Evolutionary conservation across 2,113 vertebrate genomes (phyloP).

Genomic region (Eonycteris spelaea): DNA sequence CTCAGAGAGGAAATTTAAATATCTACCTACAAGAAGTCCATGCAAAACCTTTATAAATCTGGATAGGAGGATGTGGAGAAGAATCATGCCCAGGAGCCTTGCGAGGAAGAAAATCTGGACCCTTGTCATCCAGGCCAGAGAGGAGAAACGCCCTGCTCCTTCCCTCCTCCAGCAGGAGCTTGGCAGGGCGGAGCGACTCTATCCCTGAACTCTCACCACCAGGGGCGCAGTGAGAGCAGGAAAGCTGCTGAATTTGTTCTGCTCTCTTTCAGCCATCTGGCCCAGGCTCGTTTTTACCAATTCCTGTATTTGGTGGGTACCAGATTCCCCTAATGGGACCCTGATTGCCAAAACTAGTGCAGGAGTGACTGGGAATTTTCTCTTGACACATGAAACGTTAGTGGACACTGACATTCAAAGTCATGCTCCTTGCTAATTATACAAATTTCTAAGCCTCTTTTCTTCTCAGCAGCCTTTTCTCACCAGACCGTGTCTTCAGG

Average conservation of each 20-base stretch:
- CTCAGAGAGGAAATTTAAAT: slow-evolving; percentile 42
- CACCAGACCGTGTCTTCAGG: neutral
- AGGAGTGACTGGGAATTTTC: neutral
- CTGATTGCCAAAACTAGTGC: neutral
- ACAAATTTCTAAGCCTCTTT: neutral
- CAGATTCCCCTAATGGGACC: neutral
- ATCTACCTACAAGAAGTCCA: neutral
- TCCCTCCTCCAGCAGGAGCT: neutral
- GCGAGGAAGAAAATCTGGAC: neutral
- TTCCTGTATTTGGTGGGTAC: neutral
- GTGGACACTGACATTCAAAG: neutral
- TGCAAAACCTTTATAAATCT: slow-evolving; percentile 31
- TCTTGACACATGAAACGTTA: neutral
- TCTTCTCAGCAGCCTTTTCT: neutral
- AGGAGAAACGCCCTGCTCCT: neutral
- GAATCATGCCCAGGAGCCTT: neutral
- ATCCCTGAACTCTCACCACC: slow-evolving; percentile 43
- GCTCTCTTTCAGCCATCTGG: neutral
- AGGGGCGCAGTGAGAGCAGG: slow-evolving; percentile 67
- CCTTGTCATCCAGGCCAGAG: neutral
- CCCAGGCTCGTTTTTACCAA: neutral
- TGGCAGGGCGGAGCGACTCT: neutral
- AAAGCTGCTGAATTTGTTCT: neutral
- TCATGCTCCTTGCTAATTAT: neutral
- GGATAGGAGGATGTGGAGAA: neutral